These are phyloP conservation scores for Lutjanus erythropterus DNA, from an alignment of 2,113 vertebrate species.

Conservation along the genomic window DNA sequence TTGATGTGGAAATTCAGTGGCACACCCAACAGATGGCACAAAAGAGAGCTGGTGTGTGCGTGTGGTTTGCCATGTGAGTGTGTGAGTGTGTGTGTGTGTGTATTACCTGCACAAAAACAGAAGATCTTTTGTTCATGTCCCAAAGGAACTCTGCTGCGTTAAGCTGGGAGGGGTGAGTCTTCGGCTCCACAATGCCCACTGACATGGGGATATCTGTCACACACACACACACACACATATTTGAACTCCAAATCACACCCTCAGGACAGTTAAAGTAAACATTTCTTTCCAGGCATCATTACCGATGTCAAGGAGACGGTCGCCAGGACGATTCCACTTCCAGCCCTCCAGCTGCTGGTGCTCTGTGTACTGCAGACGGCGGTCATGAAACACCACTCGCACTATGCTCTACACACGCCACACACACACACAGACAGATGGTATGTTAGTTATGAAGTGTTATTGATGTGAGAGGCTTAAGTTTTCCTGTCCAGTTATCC, in stretches of 20 bases:
- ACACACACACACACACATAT: conserved; percentile 39
- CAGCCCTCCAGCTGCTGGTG: conserved; percentile 99
- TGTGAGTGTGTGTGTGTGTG: neutral
- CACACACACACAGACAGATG: conserved; percentile 42
- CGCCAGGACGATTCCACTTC: conserved; percentile 97
- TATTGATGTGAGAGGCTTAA: neutral
- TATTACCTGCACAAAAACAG: conserved; percentile 96
- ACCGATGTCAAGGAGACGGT: conserved; percentile 97
- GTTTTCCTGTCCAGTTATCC: neutral
- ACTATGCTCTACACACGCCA: conserved; percentile 72
- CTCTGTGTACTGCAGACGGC: conserved; percentile 97
- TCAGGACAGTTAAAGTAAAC: conserved; percentile 28
- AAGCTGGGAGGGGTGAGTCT: conserved; percentile 94
- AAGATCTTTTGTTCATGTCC: conserved; percentile 95
- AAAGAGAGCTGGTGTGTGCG: neutral
- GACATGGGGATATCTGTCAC: conserved; percentile 96
- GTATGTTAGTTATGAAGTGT: conserved; percentile 1
- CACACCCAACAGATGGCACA: conserved; percentile 9
- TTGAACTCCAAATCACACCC: conserved; percentile 29
- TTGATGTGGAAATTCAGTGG: conserved; percentile 46
- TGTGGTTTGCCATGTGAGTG: neutral
- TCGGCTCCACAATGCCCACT: conserved; percentile 95
- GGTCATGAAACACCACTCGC: conserved; percentile 95
- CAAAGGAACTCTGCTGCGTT: conserved; percentile 99
- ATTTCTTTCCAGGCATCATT: conserved; percentile 52